Evolutionary conservation across 1,140 invertebrate genomes (phyloP), one percentile per base, ranked within the genome.

Genomic region (Drosophila pseudoobscura): DNA sequence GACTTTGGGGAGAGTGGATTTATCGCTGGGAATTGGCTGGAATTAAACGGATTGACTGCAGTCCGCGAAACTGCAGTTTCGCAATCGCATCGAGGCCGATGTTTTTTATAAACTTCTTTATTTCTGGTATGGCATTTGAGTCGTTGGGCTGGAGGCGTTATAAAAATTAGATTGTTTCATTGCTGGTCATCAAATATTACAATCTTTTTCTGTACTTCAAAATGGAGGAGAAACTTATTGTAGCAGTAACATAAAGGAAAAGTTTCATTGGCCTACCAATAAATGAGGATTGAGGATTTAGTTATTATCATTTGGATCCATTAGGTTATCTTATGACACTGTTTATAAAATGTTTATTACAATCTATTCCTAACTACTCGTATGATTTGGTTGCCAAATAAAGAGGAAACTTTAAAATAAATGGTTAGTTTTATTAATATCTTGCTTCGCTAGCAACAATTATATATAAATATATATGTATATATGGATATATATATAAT

Each of bases 11-110:
- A 11, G 35, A 13, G 11, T 13, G 11, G 11, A 39, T 13, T 39
- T 39, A 39, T 39, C 35, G 20, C 22, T n/a, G 22, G 17, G 17
- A 45, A 73, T 62, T 73, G 44, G 50, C 60, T 46, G 22, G 3
- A 68, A 47, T 68, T 17, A 47, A 39, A 54, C 22, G 20, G 22
- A 55, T 55, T 20, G 41, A 15, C 45, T 20, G 45, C 45, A 47
- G 45, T 47, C 20, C 8, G 29, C 8, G 29, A 15, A 15, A 31
- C 29, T 8, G 9, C 20, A 43, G 35, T 68, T 69, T 44, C 6
- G 63, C 44, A 68, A 68, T 69, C 55, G 31, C 8, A 35, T 35
- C 31, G 31, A 66, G 66, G 39, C 22, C 49, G 44, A 31, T 31
- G 29, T 8, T 17, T 15, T 3, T 47, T 35, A 45, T 35, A 35